Base-by-base conservation (phyloP, 2,113 vertebrate species). In the Collichthys lucidus region DNA sequence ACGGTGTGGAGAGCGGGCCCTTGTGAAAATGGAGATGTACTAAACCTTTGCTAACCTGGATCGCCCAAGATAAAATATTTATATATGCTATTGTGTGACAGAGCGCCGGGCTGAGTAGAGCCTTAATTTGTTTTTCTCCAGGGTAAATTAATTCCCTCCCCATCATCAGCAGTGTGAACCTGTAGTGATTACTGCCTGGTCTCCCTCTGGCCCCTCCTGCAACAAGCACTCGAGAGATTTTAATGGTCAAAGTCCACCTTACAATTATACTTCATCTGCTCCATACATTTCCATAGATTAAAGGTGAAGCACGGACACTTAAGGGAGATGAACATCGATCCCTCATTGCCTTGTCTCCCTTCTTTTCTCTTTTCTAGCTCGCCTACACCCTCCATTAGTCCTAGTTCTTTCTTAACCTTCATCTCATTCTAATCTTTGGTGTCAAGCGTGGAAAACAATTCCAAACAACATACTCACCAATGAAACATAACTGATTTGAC, bases 21-120 rank as follows among this genome's bases (percentile, higher is more conserved):
- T 95, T 92, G 82, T 94, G 90, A 91, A 94, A 94, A 95, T 94
- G 92, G 93, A 94, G 91, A 94, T 94, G 92, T 92, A 90, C 92
- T 93, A 94, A 95, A 95, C 94, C 93, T 95, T 93, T 93, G 91
- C 90, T 93, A 94, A 95, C 94, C 94, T 94, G 93, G 79, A 92
- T 94, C 79, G 66, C 84, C 86, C 90, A 90, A 94, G 93, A 95
- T 96, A 91, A 95, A 95, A 95, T 95, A 95, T 96, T 95, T 95
- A 96, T 95, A 94, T 95, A 95, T 94, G 95, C 93, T 92, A 91
- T 95, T 95, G 94, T 95, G 89, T 93, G 92, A 93, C 85, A 29
- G 92, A 76, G 88, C 81, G 47, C 86, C 47, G 44, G 59, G 60
- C 86, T 82, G 82, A 93, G 88, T 31, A 90, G 91, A 76, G 74